phyloP scores from a whole-genome alignment of 2,888 invertebrate genomes.

The Neoitamus cyanurus region DNA sequence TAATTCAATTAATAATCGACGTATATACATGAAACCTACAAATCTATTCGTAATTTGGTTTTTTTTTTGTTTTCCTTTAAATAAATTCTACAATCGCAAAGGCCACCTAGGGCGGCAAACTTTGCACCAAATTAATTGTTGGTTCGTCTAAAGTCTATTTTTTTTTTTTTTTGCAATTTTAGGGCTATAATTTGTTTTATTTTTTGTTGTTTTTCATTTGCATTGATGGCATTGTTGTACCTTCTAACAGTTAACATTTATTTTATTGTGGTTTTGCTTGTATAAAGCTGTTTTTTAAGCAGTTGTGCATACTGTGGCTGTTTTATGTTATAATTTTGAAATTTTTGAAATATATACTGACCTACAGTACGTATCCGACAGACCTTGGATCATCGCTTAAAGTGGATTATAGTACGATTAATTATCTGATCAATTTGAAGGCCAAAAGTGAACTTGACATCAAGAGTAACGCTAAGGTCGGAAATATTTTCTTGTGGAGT shows the following conservation, averaged over 20 bases:
- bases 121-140: slow-evolving; percentile 8
- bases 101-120: slow-evolving; percentile 20
- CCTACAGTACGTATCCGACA: too few relatives aligned
- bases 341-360: background rate
- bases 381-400: too few relatives aligned
- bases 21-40: slow-evolving; percentile 46
- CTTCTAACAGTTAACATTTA: slow-evolving; percentile 35
- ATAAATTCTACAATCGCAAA: slow-evolving; percentile 36
- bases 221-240: slow-evolving; percentile 45
- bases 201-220: slow-evolving; percentile 26
- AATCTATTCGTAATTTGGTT: slow-evolving; percentile 38
- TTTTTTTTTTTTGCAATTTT: background rate
- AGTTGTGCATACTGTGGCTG: background rate
- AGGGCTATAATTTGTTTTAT: background rate
- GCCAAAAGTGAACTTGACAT: too few relatives aligned
- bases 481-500: too few relatives aligned
- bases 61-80: slow-evolving; percentile 30
- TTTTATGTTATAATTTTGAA: background rate
- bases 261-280: slow-evolving; percentile 6
- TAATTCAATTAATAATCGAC: slow-evolving; percentile 23
- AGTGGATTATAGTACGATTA: too few relatives aligned
- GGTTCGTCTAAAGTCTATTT: background rate
- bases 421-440: too few relatives aligned
- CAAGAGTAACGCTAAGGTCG: too few relatives aligned
- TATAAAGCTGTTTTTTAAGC: background rate